phyloP scores from a whole-genome alignment of 2,888 invertebrate genomes.

The Parnassius orleans region DNA sequence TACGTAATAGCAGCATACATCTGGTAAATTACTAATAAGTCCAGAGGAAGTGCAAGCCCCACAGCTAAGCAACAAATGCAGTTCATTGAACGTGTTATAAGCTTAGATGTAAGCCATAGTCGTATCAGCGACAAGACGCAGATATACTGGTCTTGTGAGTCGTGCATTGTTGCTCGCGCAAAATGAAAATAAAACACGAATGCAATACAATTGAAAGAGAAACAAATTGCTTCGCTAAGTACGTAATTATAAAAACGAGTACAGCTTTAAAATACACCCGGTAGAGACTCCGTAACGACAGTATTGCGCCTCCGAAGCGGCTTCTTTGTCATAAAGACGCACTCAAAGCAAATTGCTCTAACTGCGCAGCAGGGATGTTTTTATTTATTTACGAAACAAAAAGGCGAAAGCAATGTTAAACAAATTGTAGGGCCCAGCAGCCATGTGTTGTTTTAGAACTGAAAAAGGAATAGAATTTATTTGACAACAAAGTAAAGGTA shows the following conservation, averaged over 20 bases:
- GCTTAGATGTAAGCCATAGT: too few species aligned
- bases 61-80: too few species aligned
- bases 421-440: background rate
- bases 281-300: constrained; percentile 25
- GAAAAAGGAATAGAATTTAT: background rate
- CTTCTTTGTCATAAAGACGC: constrained; percentile 37
- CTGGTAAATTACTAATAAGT: too few species aligned
- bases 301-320: constrained; percentile 34
- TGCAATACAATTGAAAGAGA: background rate
- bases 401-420: constrained; percentile 7
- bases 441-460: background rate
- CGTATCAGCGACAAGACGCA: too few species aligned
- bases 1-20: too few species aligned
- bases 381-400: constrained; percentile 22
- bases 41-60: too few species aligned
- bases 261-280: constrained; percentile 17
- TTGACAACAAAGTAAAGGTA: too few species aligned
- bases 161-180: too few species aligned
- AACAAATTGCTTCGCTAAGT: constrained; percentile 19
- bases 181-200: too few species aligned
- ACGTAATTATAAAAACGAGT: constrained; percentile 29
- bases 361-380: constrained; percentile 17
- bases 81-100: too few species aligned
- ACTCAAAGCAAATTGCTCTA: constrained; percentile 52
- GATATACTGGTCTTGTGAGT: too few species aligned